phyloP scores from a whole-genome alignment of 2,888 invertebrate genomes.

The Argynnis bischoffii region DNA sequence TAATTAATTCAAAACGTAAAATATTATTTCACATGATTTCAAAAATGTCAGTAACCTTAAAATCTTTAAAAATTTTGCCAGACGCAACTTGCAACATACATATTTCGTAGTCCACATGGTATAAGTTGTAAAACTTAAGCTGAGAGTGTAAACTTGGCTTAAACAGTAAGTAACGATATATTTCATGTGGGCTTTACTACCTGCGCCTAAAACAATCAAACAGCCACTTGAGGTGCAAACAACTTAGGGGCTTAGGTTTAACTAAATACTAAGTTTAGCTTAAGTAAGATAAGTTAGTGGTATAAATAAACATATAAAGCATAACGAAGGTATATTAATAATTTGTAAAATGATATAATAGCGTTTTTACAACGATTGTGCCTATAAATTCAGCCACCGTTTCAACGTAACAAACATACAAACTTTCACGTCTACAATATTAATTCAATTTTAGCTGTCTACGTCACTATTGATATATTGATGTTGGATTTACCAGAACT shows the following conservation, averaged over 20 bases:
- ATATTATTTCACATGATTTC: too few relatives aligned
- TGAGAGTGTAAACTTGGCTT: constrained; percentile 68
- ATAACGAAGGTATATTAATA: not conserved
- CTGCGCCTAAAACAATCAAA: constrained; percentile 80
- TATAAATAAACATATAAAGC: not conserved
- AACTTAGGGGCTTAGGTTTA: constrained; percentile 67
- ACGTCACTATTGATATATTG: too few relatives aligned
- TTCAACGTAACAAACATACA: too few relatives aligned
- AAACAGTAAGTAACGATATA: constrained; percentile 76
- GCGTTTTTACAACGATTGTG: not conserved
- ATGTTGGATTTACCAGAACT: too few relatives aligned
- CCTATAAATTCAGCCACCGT: too few relatives aligned
- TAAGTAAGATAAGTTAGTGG: constrained; percentile 70
- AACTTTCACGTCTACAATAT: too few relatives aligned
- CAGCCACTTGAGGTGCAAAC: constrained; percentile 53
- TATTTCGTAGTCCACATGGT: constrained; percentile 15
- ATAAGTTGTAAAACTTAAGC: constrained; percentile 72
- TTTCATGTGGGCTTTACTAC: constrained; percentile 74
- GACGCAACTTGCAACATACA: constrained; percentile 11
- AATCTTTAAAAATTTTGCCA: too few relatives aligned
- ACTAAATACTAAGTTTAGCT: constrained; percentile 77
- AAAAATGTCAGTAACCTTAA: too few relatives aligned
- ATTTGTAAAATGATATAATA: not conserved
- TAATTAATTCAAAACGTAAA: too few relatives aligned
- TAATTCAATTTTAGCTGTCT: too few relatives aligned